Base-by-base conservation (phyloP, 2,797 vertebrate genomes). In the Microctenopoma lineatum region DNA sequence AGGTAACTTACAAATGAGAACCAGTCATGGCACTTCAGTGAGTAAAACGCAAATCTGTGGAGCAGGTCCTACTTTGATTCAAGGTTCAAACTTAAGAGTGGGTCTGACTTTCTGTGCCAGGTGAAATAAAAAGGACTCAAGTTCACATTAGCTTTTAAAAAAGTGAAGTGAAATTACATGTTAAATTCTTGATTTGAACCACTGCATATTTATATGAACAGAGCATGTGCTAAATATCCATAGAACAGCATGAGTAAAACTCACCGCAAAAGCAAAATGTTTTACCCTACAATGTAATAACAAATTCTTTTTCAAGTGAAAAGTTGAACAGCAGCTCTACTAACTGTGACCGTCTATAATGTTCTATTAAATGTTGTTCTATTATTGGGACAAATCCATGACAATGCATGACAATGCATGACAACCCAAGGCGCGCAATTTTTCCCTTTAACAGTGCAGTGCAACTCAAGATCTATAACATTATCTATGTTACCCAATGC, bases 341-440 rank as follows among this genome's bases (percentile, higher is more conserved):
- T 12, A 56, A 75, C 62, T 59, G 47, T 52, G 53, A 67, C 54
- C 70, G 52, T 71, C 55, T 38, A 47, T 59, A 79, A 13, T 4
- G 32, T 74, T 60, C 64, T 75, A 90, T 91, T 92, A 91, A 91
- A 91, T 89, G 90, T 55, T 45, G 56, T 56, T 73, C 42, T 18
- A 72, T 70, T 27, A 55, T 7, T 59, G 44, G 34, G 65, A 39
- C 57, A 61, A 46, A 26, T 39, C 66, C 53, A 64, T 73, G 77
- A 88, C 79, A 78, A 84, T 80, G 80, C 77, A 84, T 80, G 81
- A 87, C 84, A n/a, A n/a, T n/a, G 21, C 21, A 21, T 21, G 21
- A 85, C 68, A 83, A 86, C 65, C 75, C 70, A 91, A 93, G 90
- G 92, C 92, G 94, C 89, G 7, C 70, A 75, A 70, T 70, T 38